A percentile compares a stretch with the other conserved stretches of the same genome.
phyloP scores from a whole-genome alignment of 2,113 vertebrate species.

The Glareola pratincola region DNA sequence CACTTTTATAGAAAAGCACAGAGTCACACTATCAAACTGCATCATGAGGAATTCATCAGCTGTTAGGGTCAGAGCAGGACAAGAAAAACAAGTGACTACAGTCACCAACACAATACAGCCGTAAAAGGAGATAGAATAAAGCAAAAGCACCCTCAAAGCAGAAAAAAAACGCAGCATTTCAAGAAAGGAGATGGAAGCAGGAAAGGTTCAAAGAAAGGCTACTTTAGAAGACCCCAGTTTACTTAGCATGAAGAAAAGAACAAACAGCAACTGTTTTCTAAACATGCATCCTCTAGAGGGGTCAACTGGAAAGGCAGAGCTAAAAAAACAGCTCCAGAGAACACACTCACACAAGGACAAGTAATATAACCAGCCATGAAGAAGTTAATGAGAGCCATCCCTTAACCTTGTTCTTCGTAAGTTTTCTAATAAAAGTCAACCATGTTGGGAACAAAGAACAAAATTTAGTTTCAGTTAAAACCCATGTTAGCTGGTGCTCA shows the following conservation, averaged over 20 bases:
- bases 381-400: not conserved
- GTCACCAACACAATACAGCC: not conserved
- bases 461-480: not conserved
- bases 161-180: not conserved
- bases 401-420: not conserved
- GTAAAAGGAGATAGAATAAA: not conserved
- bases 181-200: not conserved
- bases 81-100: slow-evolving; percentile 37
- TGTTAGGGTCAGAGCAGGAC: slow-evolving; percentile 36
- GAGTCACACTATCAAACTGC: not conserved
- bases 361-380: not conserved
- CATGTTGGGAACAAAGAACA: not conserved
- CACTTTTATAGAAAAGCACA: slow-evolving; percentile 31
- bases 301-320: not conserved
- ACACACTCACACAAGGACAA: not conserved
- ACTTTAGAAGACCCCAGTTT: not conserved
- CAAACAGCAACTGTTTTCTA: not conserved
- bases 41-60: not conserved
- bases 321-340: not conserved
- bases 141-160: not conserved
- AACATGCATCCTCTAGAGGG: not conserved
- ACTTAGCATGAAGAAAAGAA: not conserved
- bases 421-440: not conserved
- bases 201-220: not conserved
- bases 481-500: not conserved